Evolutionary conservation across 2,797 vertebrate genomes (phyloP), one percentile per base, ranked within the genome.

Genomic region (Danionella dracula): DNA sequence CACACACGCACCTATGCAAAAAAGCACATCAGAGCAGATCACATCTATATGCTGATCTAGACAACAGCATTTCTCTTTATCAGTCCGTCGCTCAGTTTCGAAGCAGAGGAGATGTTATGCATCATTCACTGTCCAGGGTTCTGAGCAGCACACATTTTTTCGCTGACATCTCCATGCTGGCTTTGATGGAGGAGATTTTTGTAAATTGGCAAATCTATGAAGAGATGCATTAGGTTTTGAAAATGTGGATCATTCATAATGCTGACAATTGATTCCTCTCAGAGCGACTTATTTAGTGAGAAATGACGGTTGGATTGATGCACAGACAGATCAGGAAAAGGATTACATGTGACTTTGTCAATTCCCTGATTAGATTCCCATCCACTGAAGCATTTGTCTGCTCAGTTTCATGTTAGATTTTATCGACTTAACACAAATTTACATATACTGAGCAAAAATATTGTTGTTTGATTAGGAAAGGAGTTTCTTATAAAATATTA

Each of bases 11-110:
- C 27, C 6, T 60, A 49, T 37, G 12, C 70, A 64, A 55, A 60
- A 10, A 35, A 44, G 45, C 68, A 78, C 55, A 73, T 69, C 42
- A 56, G 48, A 50, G 60, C 31, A 49, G 16, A 42, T 50, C 13
- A 4, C 41, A 56, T 69, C 61, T 68, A 72, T 54, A 70, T 62
- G 41, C 29, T 66, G 48, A 70, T 64, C 60, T 66, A 68, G 62
- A 73, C 70, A 66, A 83, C 81, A 81, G 75, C 74, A 55, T 49
- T 66, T 57, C 69, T 73, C 74, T 84, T 75, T 81, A 85, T 86
- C 81, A 84, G 87, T 83, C 75, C 66, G 62, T 79, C 66, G 20
- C 75, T 86, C 74, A 81, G 76, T 78, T 78, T 80, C 70, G 66
- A 78, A 59, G 51, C 61, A 66, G 73, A 69, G 71, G 66, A 77